Percentiles rank a stretch among this genome's conserved stretches.
These are phyloP conservation scores for Drosophila kohkoa DNA, from an alignment of 1,140 invertebrate genomes.

Conservation along the genomic window DNA sequence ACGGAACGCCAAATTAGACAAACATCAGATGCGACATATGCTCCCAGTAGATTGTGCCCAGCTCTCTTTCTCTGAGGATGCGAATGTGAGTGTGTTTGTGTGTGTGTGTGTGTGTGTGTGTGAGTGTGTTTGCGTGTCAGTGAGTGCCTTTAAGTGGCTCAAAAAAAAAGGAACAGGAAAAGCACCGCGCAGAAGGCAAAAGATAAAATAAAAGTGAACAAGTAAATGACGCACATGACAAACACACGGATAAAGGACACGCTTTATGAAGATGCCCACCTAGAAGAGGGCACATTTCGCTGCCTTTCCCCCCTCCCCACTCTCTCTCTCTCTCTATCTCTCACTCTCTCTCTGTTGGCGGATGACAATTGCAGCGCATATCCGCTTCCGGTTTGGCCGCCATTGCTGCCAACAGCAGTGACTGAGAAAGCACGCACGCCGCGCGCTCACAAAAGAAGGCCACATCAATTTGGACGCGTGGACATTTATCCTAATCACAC, in stretches of 20 bases:
- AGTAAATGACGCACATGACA: constrained; percentile 64
- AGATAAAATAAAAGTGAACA: constrained; percentile 60
- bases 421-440: constrained; percentile 2
- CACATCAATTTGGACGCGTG: constrained; percentile 79
- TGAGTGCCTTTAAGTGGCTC: constrained; percentile 43
- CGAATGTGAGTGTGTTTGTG: not conserved
- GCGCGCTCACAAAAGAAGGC: constrained; percentile 36
- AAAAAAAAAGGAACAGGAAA: constrained; percentile 8
- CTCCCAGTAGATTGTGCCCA: not conserved
- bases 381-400: constrained; percentile 67
- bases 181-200: constrained; percentile 1
- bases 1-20: constrained; percentile 49
- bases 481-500: constrained; percentile 82
- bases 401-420: not conserved
- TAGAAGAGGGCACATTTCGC: constrained; percentile 15
- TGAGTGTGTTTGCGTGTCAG: constrained; percentile 22
- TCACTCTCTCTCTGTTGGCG: constrained; percentile 37
- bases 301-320: no score
- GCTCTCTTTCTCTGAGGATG: not conserved
- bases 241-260: constrained; percentile 40
- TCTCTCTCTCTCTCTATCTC: not conserved
- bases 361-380: constrained; percentile 81
- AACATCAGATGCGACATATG: constrained; percentile 49
- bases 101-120: not conserved
- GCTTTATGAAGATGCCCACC: constrained; percentile 45